These are phyloP conservation scores for Hippoglossus hippoglossus DNA, from an alignment of 2,797 vertebrate genomes.

Conservation along the genomic window DNA sequence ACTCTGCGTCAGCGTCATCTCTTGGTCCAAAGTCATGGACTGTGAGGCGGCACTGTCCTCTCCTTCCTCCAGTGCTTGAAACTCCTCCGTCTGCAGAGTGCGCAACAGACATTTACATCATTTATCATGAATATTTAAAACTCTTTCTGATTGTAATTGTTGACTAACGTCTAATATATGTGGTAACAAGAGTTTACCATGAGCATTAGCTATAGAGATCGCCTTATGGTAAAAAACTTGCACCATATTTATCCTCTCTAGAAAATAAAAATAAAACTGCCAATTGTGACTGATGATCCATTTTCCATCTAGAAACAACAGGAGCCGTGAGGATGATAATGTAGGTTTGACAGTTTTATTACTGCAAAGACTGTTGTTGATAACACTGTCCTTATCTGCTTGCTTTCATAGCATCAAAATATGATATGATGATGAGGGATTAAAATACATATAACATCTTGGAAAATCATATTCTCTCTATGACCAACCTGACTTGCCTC, in stretches of 20 bases:
- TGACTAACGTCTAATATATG: too few relatives aligned
- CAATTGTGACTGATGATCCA: too few relatives aligned
- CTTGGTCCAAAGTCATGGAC: conserved; percentile 86
- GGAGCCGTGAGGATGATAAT: not conserved
- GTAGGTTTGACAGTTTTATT: not conserved
- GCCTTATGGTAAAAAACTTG: not conserved
- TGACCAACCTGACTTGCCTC: conserved; percentile 89
- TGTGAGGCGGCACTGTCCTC: conserved; percentile 87
- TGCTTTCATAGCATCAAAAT: too few relatives aligned
- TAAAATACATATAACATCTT: not conserved
- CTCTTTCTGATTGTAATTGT: too few relatives aligned
- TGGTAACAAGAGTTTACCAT: too few relatives aligned
- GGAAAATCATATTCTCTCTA: not conserved
- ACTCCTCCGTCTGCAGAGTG: conserved; percentile 86
- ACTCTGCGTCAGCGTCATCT: conserved; percentile 78
- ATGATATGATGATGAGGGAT: not conserved
- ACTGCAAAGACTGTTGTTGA: not conserved
- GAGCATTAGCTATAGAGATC: too few relatives aligned
- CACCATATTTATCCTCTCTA: not conserved
- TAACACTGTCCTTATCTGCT: not conserved
- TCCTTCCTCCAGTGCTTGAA: conserved; percentile 86
- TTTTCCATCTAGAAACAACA: not conserved
- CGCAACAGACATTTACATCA: not conserved
- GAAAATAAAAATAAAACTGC: not conserved
- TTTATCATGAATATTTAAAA: too few relatives aligned